Conservation (phyloP, 1,140 invertebrate genomes). For the Scaptomyza montana region DNA sequence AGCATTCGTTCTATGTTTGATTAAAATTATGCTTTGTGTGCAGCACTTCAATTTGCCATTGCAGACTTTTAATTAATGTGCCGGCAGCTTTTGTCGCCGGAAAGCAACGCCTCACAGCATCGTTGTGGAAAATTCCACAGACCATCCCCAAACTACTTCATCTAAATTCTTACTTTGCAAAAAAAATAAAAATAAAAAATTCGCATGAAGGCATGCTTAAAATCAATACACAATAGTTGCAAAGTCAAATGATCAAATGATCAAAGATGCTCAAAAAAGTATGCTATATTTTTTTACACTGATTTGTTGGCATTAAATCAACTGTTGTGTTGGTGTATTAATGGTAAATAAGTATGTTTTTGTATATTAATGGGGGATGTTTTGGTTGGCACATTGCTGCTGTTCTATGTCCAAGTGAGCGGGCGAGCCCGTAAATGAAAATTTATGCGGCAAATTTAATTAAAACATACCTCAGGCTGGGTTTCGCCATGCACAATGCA, state of each 20-base stretch:
- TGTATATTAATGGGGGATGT: conserved; percentile 41
- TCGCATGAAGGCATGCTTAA: not conserved
- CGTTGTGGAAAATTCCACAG: not conserved
- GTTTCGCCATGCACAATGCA: conserved; percentile 88
- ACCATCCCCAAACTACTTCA: not conserved
- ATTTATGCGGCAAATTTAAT: conserved; percentile 82
- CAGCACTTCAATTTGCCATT: conserved; percentile 70
- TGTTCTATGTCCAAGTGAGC: conserved; percentile 67
- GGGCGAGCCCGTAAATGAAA: conserved; percentile 67
- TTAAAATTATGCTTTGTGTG: conserved; percentile 75
- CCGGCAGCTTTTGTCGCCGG: conserved; percentile 26
- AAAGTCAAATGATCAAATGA: not conserved
- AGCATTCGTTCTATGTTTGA: conserved; percentile 57
- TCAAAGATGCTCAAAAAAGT: conserved; percentile 13
- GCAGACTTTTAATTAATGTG: conserved; percentile 74
- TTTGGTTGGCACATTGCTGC: conserved; percentile 33
- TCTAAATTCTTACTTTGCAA: not conserved
- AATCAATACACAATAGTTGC: conserved; percentile 8
- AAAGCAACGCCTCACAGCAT: not conserved
- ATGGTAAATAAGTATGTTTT: conserved; percentile 21
- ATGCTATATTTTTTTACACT: conserved; percentile 5
- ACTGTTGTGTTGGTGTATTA: conserved; percentile 20
- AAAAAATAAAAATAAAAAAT: too few relatives aligned
- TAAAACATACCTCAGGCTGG: conserved; percentile 86
- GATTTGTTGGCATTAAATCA: conserved; percentile 16